Evolutionary conservation across 2,888 invertebrate species (phyloP).

Genomic region (Stenurella melanura): DNA sequence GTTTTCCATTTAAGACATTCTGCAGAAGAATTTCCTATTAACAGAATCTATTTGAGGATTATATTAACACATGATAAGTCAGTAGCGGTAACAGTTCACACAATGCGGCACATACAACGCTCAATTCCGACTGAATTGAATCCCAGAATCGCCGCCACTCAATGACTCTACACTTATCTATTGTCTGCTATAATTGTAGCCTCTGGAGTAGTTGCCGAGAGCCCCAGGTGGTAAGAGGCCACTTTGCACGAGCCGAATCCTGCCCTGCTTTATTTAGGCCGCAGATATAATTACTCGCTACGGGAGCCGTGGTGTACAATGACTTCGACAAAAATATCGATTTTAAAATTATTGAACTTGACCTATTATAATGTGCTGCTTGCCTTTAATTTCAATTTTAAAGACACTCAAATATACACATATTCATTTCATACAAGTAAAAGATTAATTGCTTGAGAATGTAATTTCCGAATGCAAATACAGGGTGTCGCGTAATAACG

Average conservation of each 20-base stretch:
- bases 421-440: too few relatives aligned
- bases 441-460: too few relatives aligned
- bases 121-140: conserved; percentile 72
- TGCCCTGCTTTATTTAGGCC: conserved; percentile 53
- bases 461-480: too few relatives aligned
- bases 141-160: conserved; percentile 70
- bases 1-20: conserved; percentile 33
- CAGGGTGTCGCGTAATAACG: too few relatives aligned
- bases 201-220: conserved; percentile 72
- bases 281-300: conserved; percentile 52
- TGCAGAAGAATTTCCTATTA: conserved; percentile 56
- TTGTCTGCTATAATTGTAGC: conserved; percentile 73
- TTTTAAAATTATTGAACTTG: conserved; percentile 9
- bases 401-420: too few relatives aligned
- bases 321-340: conserved; percentile 30
- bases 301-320: conserved; percentile 38
- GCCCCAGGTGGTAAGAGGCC: conserved; percentile 72
- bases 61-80: conserved; percentile 52
- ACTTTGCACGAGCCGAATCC: conserved; percentile 60
- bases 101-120: conserved; percentile 71
- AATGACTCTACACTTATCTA: conserved; percentile 70
- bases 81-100: conserved; percentile 67
- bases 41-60: conserved; percentile 50
- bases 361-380: not conserved
- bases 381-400: not conserved